Percentiles rank a stretch among this genome's conserved stretches.
Conservation (phyloP, 2,888 invertebrate species). For the Isoperla grammatica region DNA sequence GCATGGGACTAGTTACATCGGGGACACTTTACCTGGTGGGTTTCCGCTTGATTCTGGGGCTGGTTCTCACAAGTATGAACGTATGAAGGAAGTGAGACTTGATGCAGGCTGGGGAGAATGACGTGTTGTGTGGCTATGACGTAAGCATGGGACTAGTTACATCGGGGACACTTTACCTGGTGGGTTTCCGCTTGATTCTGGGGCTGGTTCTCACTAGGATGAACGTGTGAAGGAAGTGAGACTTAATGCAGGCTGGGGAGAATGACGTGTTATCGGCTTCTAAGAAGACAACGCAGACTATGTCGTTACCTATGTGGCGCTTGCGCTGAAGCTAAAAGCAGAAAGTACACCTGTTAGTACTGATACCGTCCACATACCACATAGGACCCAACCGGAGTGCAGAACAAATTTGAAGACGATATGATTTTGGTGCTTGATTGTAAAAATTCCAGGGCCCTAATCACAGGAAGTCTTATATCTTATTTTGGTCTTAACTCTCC, state of each 20-base stretch:
- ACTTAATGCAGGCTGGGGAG: slow-evolving; percentile 90
- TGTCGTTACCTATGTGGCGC: slow-evolving; percentile 90
- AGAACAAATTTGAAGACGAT: no score
- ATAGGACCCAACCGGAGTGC: no score
- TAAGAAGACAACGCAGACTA: slow-evolving; percentile 89
- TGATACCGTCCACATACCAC: no score
- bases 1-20: no score
- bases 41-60: slow-evolving; percentile 78
- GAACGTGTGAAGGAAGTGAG: slow-evolving; percentile 90
- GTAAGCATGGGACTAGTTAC: no score
- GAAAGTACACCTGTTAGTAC: no score
- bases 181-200: slow-evolving; percentile 77
- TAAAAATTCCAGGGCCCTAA: no score
- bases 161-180: no score
- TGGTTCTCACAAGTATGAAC: slow-evolving; percentile 85
- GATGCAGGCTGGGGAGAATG: slow-evolving; percentile 89
- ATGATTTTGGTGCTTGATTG: no score
- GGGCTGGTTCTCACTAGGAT: slow-evolving; percentile 87
- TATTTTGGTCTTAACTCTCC: no score
- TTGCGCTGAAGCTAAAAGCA: slow-evolving; percentile 68
- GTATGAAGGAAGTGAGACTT: slow-evolving; percentile 93
- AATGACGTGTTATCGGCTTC: slow-evolving; percentile 91
- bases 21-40: slow-evolving; percentile 85
- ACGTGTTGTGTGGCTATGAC: slow-evolving; percentile 88
- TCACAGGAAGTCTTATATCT: no score